Conservation (phyloP, 2,888 invertebrate species). For the Chesias legatella region DNA sequence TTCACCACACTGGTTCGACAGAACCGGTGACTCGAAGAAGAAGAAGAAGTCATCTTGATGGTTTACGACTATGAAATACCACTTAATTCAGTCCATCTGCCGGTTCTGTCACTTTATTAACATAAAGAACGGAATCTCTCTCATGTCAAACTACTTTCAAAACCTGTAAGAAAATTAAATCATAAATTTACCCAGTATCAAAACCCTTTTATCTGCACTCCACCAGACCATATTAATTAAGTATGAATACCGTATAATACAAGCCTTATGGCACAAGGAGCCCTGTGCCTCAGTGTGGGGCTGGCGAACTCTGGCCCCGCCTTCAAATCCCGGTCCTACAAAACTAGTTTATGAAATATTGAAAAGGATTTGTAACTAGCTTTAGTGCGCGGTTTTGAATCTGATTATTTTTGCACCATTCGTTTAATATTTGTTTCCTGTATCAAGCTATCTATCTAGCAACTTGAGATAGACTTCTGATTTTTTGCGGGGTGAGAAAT, state of each 20-base stretch:
- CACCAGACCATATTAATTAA: constrained; percentile 66
- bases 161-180: constrained; percentile 5
- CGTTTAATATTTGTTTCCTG: too few species aligned
- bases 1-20: too few species aligned
- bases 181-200: constrained; percentile 43
- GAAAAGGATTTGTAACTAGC: constrained; percentile 60
- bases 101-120: too few species aligned
- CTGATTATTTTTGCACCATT: not conserved
- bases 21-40: too few species aligned
- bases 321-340: constrained; percentile 39
- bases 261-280: constrained; percentile 65
- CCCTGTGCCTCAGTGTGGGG: constrained; percentile 48
- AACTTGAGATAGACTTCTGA: too few species aligned
- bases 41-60: too few species aligned
- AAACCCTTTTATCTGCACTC: constrained; percentile 36
- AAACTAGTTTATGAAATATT: constrained; percentile 70
- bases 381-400: constrained; percentile 27
- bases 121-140: too few species aligned
- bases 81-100: too few species aligned
- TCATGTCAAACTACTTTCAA: not conserved
- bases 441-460: too few species aligned
- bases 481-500: too few species aligned
- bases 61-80: too few species aligned
- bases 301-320: constrained; percentile 50
- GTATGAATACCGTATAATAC: constrained; percentile 75